Evolutionary conservation across 2,113 vertebrate species (phyloP).

Genomic region (Melanostigma gelatinosum): DNA sequence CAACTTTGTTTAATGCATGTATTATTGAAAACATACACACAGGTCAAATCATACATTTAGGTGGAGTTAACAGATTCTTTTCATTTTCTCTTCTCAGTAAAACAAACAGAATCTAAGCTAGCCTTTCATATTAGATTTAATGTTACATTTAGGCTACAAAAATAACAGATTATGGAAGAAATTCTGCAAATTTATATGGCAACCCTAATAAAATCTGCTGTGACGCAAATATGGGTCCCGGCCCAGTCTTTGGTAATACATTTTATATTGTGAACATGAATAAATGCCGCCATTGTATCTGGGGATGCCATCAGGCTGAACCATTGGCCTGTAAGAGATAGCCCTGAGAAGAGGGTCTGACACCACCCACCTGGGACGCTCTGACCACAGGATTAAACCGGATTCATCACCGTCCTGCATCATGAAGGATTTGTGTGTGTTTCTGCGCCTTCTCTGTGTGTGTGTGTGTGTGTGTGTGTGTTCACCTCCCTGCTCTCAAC

Average conservation of each 20-base stretch:
- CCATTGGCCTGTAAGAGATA: slow-evolving; percentile 74
- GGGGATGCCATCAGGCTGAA: slow-evolving; percentile 37
- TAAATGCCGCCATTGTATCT: slow-evolving; percentile 62
- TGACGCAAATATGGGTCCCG: no score
- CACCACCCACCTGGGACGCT: slow-evolving; percentile 60
- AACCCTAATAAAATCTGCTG: no score
- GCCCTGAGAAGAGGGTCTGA: slow-evolving; percentile 74
- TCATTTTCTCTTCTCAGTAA: no score
- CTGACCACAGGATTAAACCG: slow-evolving; percentile 61
- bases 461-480: slow-evolving; percentile 13
- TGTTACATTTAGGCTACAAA: no score
- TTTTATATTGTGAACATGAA: slow-evolving; percentile 30
- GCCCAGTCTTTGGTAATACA: neutral
- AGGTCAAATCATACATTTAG: no score
- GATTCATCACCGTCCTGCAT: slow-evolving; percentile 56
- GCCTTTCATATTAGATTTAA: no score
- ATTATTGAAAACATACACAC: no score
- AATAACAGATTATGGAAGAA: neutral
- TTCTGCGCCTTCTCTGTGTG: neutral
- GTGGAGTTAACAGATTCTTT: no score
- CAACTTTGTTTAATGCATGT: no score
- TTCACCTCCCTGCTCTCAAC: slow-evolving; percentile 37
- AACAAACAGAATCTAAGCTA: no score
- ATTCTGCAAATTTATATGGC: no score
- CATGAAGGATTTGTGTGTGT: slow-evolving; percentile 50